Evolutionary conservation across 1,140 invertebrate species (phyloP).

Genomic region (Gonioctena quinquepunctata): DNA sequence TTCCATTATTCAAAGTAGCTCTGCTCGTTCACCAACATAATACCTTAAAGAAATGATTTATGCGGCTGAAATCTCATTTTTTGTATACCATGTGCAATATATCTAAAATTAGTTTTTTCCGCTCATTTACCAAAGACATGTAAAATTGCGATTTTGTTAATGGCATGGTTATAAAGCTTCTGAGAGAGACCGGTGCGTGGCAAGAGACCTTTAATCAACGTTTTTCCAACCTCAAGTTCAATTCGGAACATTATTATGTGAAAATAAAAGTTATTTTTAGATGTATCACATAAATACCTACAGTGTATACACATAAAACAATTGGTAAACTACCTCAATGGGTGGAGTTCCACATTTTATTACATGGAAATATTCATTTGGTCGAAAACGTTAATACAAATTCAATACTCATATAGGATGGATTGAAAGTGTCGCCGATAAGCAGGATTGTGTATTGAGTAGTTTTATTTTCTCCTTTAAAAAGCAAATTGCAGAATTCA

Average conservation of each 20-base stretch:
- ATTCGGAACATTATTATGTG: neutral
- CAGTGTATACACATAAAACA: neutral
- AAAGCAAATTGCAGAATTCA: no score
- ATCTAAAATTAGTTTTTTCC: conserved; percentile 13
- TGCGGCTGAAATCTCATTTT: neutral
- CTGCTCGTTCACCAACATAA: neutral
- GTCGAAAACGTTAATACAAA: no score
- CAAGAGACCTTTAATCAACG: conserved; percentile 1
- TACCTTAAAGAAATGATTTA: neutral
- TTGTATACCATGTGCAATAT: conserved; percentile 11
- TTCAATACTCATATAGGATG: no score
- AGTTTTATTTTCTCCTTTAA: no score
- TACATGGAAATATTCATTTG: no score
- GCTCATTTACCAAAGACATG: conserved; percentile 9
- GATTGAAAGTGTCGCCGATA: no score
- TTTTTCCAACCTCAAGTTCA: neutral
- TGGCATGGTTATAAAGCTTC: conserved; percentile 8
- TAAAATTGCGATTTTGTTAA: conserved; percentile 14
- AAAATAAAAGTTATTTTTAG: conserved; percentile 15
- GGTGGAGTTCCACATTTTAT: neutral
- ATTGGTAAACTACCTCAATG: neutral
- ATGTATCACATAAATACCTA: neutral
- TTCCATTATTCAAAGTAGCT: neutral
- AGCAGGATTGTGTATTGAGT: no score
- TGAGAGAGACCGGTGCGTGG: conserved; percentile 1